Conservation (phyloP, 2,888 invertebrate genomes). For the Melolontha melolontha region DNA sequence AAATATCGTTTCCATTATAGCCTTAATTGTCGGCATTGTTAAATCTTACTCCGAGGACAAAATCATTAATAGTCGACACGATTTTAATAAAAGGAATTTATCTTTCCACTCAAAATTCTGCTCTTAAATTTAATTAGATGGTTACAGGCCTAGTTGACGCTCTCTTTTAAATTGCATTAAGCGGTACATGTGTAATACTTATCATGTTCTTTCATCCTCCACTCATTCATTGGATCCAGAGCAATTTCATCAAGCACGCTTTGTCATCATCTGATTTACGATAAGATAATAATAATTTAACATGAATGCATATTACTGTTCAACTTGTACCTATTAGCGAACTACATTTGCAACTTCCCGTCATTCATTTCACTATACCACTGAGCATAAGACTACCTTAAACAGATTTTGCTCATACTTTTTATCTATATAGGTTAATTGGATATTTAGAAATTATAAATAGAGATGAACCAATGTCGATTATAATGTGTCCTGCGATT, state of each 20-base stretch:
- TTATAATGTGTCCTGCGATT: too few species aligned
- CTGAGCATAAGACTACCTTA: too few species aligned
- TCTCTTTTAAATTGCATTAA: too few species aligned
- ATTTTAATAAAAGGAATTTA: slow-evolving; percentile 32
- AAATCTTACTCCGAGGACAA: slow-evolving; percentile 22
- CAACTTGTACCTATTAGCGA: slow-evolving; percentile 7
- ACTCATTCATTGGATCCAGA: slow-evolving; percentile 19
- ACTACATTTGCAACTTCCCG: slow-evolving; percentile 23
- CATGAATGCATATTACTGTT: slow-evolving; percentile 33
- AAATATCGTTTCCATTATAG: slow-evolving; percentile 23
- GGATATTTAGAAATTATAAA: neutral
- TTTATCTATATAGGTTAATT: too few species aligned
- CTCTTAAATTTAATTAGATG: neutral
- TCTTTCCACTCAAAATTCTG: neutral
- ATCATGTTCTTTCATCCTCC: neutral
- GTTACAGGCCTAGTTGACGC: neutral
- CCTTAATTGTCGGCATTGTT: slow-evolving; percentile 8
- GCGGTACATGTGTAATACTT: too few species aligned
- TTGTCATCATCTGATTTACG: slow-evolving; percentile 37
- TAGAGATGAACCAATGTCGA: too few species aligned
- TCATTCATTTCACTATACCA: slow-evolving; percentile 7
- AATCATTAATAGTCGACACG: slow-evolving; percentile 18
- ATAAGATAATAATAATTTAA: slow-evolving; percentile 34
- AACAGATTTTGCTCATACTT: neutral
- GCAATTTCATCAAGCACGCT: slow-evolving; percentile 30